Evolutionary conservation across 2,888 invertebrate genomes (phyloP).

Genomic region (Cerastis leucographa): DNA sequence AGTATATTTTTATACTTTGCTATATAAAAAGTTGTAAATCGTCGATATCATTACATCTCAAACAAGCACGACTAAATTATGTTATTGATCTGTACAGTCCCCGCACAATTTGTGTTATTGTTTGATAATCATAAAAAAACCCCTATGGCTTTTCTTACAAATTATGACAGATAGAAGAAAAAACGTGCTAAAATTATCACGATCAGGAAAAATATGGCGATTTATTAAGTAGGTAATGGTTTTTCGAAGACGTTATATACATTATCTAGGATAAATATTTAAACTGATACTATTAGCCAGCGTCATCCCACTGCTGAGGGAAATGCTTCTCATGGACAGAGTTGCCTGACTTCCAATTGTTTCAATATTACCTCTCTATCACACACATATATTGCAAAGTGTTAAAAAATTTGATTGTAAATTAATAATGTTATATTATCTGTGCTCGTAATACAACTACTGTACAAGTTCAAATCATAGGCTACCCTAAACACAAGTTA

Average conservation of each 20-base stretch:
- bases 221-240: not conserved
- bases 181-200: constrained; percentile 1
- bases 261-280: not conserved
- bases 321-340: no score
- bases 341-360: no score
- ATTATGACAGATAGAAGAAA: constrained; percentile 28
- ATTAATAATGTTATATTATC: no score
- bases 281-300: no score
- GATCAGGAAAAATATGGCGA: constrained; percentile 21
- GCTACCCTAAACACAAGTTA: no score
- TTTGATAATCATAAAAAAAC: constrained; percentile 38
- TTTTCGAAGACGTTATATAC: not conserved
- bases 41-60: not conserved
- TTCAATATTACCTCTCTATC: no score
- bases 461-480: no score
- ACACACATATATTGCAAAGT: no score
- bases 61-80: constrained; percentile 21
- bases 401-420: no score
- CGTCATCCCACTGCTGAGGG: no score
- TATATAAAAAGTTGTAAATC: not conserved
- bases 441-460: no score
- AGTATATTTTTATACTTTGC: not conserved
- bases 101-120: constrained; percentile 23
- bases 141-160: constrained; percentile 10
- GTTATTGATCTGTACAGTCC: constrained; percentile 30